Conservation (phyloP, 2,797 vertebrate genomes). For the Protonibea diacanthus region DNA sequence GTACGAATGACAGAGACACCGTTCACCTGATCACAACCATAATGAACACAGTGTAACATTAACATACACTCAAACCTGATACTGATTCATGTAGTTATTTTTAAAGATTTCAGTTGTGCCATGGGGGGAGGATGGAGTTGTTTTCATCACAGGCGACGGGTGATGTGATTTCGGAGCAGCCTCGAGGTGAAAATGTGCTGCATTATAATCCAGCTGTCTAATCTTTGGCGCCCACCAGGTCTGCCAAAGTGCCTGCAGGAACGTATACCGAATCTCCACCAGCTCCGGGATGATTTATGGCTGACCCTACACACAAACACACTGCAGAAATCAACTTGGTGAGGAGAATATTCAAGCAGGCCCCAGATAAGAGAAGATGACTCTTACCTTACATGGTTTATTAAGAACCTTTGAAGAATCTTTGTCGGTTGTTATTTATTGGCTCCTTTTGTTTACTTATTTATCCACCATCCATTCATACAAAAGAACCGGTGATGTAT, state of each 20-base stretch:
- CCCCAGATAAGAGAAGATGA: not conserved
- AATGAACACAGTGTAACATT: not conserved
- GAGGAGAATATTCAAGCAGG: conserved; percentile 2
- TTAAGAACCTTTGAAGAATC: not conserved
- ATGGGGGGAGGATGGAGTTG: conserved; percentile 2
- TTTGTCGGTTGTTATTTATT: not conserved
- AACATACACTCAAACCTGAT: conserved; percentile 2
- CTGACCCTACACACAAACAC: conserved; percentile 5
- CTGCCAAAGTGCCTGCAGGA: conserved; percentile 41
- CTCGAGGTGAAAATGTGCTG: conserved; percentile 32
- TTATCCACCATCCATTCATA: not conserved
- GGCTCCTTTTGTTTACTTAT: not conserved
- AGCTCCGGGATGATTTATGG: conserved; percentile 25
- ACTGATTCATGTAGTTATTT: not conserved
- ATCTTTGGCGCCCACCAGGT: conserved; percentile 36
- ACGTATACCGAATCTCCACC: conserved; percentile 4
- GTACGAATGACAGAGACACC: too few relatives aligned
- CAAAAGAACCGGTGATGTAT: too few relatives aligned
- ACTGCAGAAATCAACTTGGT: conserved; percentile 9
- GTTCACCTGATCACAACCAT: too few relatives aligned
- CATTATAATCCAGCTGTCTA: conserved; percentile 48
- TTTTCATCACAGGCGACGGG: conserved; percentile 17
- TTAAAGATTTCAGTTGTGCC: not conserved
- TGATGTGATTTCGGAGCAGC: conserved; percentile 33
- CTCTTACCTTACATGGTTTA: not conserved